Percentiles rank a stretch among this genome's conserved stretches.
phyloP scores from a whole-genome alignment of 2,888 invertebrate genomes.

The Dryadula phaetusa region DNA sequence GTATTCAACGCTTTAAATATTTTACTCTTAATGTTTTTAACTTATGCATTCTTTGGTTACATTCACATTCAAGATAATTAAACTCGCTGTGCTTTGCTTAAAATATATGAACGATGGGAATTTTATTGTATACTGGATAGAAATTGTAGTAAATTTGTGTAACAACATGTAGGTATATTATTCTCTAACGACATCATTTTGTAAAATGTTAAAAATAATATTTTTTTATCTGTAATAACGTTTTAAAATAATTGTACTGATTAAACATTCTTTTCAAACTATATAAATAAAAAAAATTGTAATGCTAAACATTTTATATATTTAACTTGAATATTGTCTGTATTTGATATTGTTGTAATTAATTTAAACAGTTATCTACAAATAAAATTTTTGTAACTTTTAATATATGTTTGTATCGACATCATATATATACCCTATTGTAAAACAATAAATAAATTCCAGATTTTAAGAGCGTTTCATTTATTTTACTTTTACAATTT shows the following conservation, averaged over 20 bases:
- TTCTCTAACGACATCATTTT: not conserved
- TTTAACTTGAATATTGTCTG: not conserved
- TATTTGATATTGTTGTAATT: not conserved
- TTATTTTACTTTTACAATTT: too few relatives aligned
- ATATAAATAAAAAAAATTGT: not conserved
- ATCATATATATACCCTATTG: too few relatives aligned
- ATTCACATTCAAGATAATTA: constrained; percentile 23
- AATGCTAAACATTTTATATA: not conserved
- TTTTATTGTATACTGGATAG: not conserved
- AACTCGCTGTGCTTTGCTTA: not conserved
- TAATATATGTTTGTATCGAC: too few relatives aligned
- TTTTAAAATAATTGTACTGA: not conserved
- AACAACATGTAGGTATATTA: not conserved
- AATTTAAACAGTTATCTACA: not conserved
- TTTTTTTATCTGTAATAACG: not conserved
- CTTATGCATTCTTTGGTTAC: constrained; percentile 27
- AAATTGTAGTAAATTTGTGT: not conserved
- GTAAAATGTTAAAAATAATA: not conserved
- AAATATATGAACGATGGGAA: not conserved
- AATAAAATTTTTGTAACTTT: too few relatives aligned
- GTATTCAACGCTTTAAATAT: constrained; percentile 34
- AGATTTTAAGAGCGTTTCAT: too few relatives aligned
- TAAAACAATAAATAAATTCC: too few relatives aligned
- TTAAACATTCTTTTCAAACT: not conserved
- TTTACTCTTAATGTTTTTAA: constrained; percentile 27